phyloP scores from a whole-genome alignment of 1,140 invertebrate genomes.

The Gerris buenoi region DNA sequence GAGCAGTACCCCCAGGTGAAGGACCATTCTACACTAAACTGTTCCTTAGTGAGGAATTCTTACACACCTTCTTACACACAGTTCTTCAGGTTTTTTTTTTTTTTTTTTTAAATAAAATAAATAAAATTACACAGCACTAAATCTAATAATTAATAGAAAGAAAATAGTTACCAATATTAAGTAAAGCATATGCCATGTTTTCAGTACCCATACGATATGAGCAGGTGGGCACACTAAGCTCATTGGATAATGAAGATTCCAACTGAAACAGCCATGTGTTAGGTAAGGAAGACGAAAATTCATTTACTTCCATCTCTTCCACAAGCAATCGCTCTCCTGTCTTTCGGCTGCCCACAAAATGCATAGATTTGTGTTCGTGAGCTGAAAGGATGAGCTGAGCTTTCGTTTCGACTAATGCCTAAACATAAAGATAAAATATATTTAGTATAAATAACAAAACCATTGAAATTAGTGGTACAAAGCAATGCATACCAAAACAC shows the following conservation, averaged over 20 bases:
- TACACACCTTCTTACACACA: background rate
- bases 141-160: background rate
- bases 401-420: slow-evolving; percentile 47
- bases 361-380: slow-evolving; percentile 59
- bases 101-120: background rate
- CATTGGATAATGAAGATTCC: slow-evolving; percentile 34
- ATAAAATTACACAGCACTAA: background rate
- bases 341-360: slow-evolving; percentile 28
- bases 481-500: too few species aligned
- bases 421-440: slow-evolving; percentile 12
- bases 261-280: slow-evolving; percentile 16
- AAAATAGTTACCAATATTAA: slow-evolving; percentile 51
- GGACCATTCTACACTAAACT: background rate
- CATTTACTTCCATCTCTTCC: slow-evolving; percentile 15
- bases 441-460: too few species aligned
- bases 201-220: slow-evolving; percentile 84
- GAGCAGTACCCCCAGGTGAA: too few species aligned
- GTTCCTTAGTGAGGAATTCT: background rate
- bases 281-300: slow-evolving; percentile 29
- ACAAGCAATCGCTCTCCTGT: slow-evolving; percentile 16
- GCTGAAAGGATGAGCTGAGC: slow-evolving; percentile 72
- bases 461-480: too few species aligned
- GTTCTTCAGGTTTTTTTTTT: background rate
- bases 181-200: slow-evolving; percentile 70
- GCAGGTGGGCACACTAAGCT: slow-evolving; percentile 80